Base-by-base conservation (phyloP, 2,113 vertebrate species). In the Formicarius rufipectus region DNA sequence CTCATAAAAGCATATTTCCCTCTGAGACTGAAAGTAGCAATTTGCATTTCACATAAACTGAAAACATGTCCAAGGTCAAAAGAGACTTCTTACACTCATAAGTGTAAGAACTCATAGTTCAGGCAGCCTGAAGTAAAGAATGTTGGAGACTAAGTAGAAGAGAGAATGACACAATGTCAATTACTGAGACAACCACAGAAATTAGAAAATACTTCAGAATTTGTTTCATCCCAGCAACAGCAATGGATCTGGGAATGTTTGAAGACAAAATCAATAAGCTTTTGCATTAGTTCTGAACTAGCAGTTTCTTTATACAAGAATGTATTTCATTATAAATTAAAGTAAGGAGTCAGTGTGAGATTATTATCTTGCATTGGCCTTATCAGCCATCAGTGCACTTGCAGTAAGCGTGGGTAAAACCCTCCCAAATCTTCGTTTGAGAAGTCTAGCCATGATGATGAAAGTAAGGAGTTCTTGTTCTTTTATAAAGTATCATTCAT, bases 21-120 rank as follows among this genome's bases (percentile, higher is more conserved):
- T 74, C 85, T 16, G 84, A 59, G 60, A 76, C 0, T 84, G 39
- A 96, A 94, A 44, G 28, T 56, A 72, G 45, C 20, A 92, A 79
- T 96, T 95, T 97, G 30, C 40, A 88, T 93, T 96, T 89, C 87
- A 64, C 22, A 90, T 71, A 91, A 92, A 88, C 45, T 14, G 50
- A 96, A 96, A 87, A 39, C 50, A 75, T 73, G 49, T 85, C 67
- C 86, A 95, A 84, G 85, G 94, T 96, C 88, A 95, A 77, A 97
- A 87, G 68, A 64, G 14, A 80, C 44, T 86, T 52, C 58, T 91
- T 78, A 91, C 16, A 4, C 20, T 93, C 42, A 56, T 33, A 50
- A n/a, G n/a, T n/a, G n/a, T n/a, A n/a, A n/a, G n/a, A n/a, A n/a
- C n/a, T n/a, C n/a, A n/a, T 12, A 37, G 59, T 91, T 84, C 72